These are phyloP conservation scores for Cryptophagus acutangulus DNA, from an alignment of 2,888 invertebrate species.

Conservation along the genomic window DNA sequence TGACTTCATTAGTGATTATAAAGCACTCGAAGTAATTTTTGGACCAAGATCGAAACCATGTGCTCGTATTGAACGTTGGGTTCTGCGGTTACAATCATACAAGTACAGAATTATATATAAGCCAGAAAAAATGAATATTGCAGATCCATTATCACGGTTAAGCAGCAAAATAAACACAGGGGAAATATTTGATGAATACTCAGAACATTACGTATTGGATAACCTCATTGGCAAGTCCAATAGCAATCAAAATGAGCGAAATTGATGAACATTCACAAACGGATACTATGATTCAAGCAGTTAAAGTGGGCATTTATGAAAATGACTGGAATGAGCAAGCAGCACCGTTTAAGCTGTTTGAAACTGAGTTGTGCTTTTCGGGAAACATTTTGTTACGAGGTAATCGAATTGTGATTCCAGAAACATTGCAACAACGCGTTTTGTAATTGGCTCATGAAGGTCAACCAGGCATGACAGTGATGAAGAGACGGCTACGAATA, in stretches of 20 bases:
- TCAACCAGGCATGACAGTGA: slow-evolving; percentile 38
- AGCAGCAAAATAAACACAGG: too few species aligned
- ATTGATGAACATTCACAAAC: slow-evolving; percentile 12
- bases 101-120: slow-evolving; percentile 14
- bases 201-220: slow-evolving; percentile 9
- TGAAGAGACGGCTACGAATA: slow-evolving; percentile 34
- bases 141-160: slow-evolving; percentile 16
- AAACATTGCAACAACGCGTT: slow-evolving; percentile 18
- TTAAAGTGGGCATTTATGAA: slow-evolving; percentile 9
- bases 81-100: slow-evolving; percentile 17
- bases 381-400: slow-evolving; percentile 25
- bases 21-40: slow-evolving; percentile 37
- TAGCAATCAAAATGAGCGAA: slow-evolving; percentile 16
- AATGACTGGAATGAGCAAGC: slow-evolving; percentile 12
- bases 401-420: slow-evolving; percentile 25
- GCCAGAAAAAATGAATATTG: slow-evolving; percentile 18
- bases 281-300: slow-evolving; percentile 13
- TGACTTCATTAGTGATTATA: slow-evolving; percentile 27
- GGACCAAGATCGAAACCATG: slow-evolving; percentile 26
- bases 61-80: slow-evolving; percentile 18
- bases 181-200: too few species aligned
- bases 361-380: slow-evolving; percentile 33
- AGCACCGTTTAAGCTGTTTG: slow-evolving; percentile 20
- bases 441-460: slow-evolving; percentile 34
- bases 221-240: slow-evolving; percentile 15